Evolutionary conservation across 2,888 invertebrate genomes (phyloP).

Genomic region (Arge pagana): DNA sequence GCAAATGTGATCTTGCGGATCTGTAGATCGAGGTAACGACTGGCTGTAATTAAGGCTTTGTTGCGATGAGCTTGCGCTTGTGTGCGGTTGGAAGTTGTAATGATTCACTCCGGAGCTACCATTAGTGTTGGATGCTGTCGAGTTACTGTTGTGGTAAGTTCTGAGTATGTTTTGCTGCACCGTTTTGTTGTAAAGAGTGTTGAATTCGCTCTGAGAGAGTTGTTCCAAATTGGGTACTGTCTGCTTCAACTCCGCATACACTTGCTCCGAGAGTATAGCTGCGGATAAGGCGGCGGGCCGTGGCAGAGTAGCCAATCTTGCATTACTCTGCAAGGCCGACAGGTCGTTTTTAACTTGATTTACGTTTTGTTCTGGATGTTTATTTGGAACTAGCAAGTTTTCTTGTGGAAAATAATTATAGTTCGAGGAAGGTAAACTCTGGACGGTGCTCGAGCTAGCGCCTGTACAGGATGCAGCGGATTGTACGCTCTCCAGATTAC

Average conservation of each 20-base stretch:
- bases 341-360: slow-evolving; percentile 44
- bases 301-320: slow-evolving; percentile 23
- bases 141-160: slow-evolving; percentile 46
- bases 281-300: slow-evolving; percentile 36
- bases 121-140: slow-evolving; percentile 11
- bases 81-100: slow-evolving; percentile 27
- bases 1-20: slow-evolving; percentile 39
- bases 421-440: slow-evolving; percentile 27
- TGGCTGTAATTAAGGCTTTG: slow-evolving; percentile 35
- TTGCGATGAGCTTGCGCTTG: slow-evolving; percentile 6
- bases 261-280: slow-evolving; percentile 47
- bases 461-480: slow-evolving; percentile 24
- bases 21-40: slow-evolving; percentile 40
- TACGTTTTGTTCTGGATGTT: slow-evolving; percentile 28
- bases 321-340: slow-evolving; percentile 27
- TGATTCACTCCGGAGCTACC: slow-evolving; percentile 28
- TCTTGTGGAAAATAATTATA: slow-evolving; percentile 28
- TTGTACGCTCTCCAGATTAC: slow-evolving; percentile 30
- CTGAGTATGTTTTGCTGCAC: slow-evolving; percentile 54
- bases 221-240: slow-evolving; percentile 54
- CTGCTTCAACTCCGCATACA: slow-evolving; percentile 53
- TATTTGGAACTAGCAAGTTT: slow-evolving; percentile 20
- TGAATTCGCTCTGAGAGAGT: slow-evolving; percentile 54
- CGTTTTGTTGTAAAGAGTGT: slow-evolving; percentile 55
- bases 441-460: slow-evolving; percentile 27